A percentile compares a stretch with the other conserved stretches of the same genome.
These are phyloP conservation scores for Drosophila kanekoi DNA, from an alignment of 2,888 invertebrate genomes.

Conservation along the genomic window DNA sequence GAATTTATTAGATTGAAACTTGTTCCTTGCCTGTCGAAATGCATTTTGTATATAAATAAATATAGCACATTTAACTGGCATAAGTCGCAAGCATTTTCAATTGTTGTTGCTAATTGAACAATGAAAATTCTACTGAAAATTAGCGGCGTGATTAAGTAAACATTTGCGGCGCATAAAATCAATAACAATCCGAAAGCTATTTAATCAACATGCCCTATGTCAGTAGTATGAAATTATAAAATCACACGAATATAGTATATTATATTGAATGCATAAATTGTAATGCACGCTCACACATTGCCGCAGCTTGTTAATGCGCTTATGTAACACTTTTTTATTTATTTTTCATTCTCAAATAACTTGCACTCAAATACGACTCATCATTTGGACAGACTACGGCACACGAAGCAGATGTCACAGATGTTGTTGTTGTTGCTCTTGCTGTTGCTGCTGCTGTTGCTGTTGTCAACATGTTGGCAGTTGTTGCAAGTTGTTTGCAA, in stretches of 20 bases:
- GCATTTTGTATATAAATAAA: not conserved
- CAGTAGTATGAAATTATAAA: conserved; percentile 50
- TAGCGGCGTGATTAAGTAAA: conserved; percentile 50
- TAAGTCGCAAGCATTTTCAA: conserved; percentile 17
- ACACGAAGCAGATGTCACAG: conserved; percentile 63
- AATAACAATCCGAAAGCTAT: conserved; percentile 39
- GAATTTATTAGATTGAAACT: not conserved
- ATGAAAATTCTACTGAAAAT: conserved; percentile 66
- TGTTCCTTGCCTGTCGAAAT: not conserved
- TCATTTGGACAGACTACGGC: conserved; percentile 55
- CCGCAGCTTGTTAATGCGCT: conserved; percentile 33
- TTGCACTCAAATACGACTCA: conserved; percentile 72
- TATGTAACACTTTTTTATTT: conserved; percentile 44
- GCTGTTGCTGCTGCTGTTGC: conserved; percentile 11
- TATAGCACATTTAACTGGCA: conserved; percentile 13
- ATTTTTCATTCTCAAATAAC: conserved; percentile 28
- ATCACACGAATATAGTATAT: conserved; percentile 26
- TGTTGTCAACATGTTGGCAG: conserved; percentile 29
- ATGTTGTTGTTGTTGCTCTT: conserved; percentile 17
- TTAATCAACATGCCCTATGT: conserved; percentile 32
- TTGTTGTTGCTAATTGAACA: conserved; percentile 53
- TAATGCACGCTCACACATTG: conserved; percentile 2
- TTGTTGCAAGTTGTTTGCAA: conserved; percentile 48
- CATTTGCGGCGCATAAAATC: conserved; percentile 43
- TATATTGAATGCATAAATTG: conserved; percentile 59